Conservation (phyloP, 1,140 invertebrate genomes). For the Trichonephila clavata region DNA sequence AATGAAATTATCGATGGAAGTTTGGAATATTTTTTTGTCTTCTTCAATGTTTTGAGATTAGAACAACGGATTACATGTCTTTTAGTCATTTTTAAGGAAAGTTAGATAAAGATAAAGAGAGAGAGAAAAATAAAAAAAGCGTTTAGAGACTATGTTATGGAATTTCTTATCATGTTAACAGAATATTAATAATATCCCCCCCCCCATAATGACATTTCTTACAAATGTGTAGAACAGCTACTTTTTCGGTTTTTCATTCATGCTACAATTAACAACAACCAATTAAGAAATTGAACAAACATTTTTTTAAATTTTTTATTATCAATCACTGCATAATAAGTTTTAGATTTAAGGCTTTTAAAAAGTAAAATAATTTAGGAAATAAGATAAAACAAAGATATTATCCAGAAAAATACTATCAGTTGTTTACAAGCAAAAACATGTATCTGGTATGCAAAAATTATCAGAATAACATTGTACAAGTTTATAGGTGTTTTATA, state of each 20-base stretch:
- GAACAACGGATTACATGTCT: slow-evolving; percentile 21
- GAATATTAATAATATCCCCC: not conserved
- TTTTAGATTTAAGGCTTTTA: no score
- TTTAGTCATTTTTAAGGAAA: not conserved
- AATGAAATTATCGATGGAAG: not conserved
- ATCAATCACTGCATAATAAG: not conserved
- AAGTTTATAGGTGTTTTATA: no score
- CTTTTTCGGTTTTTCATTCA: not conserved
- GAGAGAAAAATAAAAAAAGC: not conserved
- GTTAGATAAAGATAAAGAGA: not conserved
- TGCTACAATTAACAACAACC: not conserved
- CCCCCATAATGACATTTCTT: not conserved
- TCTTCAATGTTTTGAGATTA: not conserved
- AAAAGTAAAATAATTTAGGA: no score
- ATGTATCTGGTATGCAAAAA: no score
- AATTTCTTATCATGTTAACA: not conserved
- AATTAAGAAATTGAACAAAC: not conserved
- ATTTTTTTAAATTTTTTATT: not conserved
- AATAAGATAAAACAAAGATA: no score
- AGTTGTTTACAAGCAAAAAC: no score
- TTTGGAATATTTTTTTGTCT: not conserved
- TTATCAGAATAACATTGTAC: no score
- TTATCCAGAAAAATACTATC: no score
- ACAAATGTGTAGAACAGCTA: not conserved
- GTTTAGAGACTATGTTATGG: not conserved